Evolutionary conservation across 2,888 invertebrate species (phyloP), one percentile per base, ranked within the genome.

Genomic region (Tigriopus californicus): DNA sequence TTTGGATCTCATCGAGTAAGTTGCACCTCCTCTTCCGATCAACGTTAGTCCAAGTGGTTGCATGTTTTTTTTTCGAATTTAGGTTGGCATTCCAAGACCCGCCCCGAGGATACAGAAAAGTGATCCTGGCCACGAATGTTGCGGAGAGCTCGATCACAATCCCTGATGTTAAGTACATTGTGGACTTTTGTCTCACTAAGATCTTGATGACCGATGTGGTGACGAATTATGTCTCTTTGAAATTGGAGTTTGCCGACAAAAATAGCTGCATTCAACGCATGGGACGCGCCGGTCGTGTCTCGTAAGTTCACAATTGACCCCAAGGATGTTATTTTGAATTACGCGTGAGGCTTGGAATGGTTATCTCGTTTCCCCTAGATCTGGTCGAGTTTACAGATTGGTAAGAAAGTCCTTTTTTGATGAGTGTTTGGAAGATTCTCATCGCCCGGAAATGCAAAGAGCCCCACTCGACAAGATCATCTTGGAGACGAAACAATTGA

Each of bases 131-230:
- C 1, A 91, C 91, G 8, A 91, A 91, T 70, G 88, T 91, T 64
- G 89, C 90, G 0, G 91, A 91, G 72, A 89, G 88, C 70, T 89
- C 89, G 54, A 83, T 91, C 64, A 91, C 91, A 0, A 87, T 91
- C 8, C 81, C 86, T 0, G 88, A 90, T 70, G 80, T 89, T 66
- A 61, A 70, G 72, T 49, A 69, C 84, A 92, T 97, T 53, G 83
- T 95, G 66, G 95, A 97, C 72, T 94, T 88, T 71, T 95, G 94
- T 71, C 74, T 94, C 62, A 87, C 87, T 61, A 94, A 92, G 74
- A 77, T 79, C 41, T 71, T 90, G 65, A 75, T 82, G 5, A 80
- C 82, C 53, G 87, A 94, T 69, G 73, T 77, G 1, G 72, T 74
- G 0, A 85, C 89, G 0, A 87, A 86, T 74, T 87, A 82, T 68